Conservation (phyloP, 2,888 invertebrate genomes). For the Limnephilus auricula region DNA sequence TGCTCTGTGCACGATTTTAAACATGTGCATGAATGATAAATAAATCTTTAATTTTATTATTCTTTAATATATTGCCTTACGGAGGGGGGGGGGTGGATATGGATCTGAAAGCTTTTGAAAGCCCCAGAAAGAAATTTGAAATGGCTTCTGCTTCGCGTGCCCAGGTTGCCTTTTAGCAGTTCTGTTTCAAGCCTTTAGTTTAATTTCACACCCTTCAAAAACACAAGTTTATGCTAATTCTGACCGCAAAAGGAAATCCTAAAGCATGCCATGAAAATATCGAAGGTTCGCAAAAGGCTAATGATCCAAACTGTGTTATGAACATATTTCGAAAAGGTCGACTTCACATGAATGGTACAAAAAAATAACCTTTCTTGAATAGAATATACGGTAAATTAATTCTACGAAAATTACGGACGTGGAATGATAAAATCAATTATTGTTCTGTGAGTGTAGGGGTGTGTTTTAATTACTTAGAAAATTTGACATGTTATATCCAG, state of each 20-base stretch:
- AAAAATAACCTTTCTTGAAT: neutral
- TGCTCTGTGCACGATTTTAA: no score
- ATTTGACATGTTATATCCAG: no score
- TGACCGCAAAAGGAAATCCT: neutral
- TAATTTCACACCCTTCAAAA: slow-evolving; percentile 56
- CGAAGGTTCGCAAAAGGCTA: slow-evolving; percentile 2
- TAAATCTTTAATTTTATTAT: no score
- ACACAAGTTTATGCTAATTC: slow-evolving; percentile 27
- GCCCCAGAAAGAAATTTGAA: neutral
- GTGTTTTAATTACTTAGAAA: no score
- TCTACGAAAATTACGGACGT: neutral
- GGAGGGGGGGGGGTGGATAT: no score
- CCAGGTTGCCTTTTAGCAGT: slow-evolving; percentile 23
- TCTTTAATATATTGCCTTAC: no score
- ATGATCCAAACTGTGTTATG: neutral
- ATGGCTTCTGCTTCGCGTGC: slow-evolving; percentile 40
- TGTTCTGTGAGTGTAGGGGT: neutral
- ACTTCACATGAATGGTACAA: neutral
- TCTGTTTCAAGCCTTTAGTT: neutral
- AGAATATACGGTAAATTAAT: neutral
- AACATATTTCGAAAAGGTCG: neutral
- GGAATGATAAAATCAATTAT: neutral
- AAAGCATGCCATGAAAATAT: neutral
- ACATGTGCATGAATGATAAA: no score
- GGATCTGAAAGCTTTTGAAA: neutral